A percentile compares a stretch with the other conserved stretches of the same genome.
These are phyloP conservation scores for Chloroceryle amazona DNA, from an alignment of 2,797 vertebrate species.

Conservation along the genomic window DNA sequence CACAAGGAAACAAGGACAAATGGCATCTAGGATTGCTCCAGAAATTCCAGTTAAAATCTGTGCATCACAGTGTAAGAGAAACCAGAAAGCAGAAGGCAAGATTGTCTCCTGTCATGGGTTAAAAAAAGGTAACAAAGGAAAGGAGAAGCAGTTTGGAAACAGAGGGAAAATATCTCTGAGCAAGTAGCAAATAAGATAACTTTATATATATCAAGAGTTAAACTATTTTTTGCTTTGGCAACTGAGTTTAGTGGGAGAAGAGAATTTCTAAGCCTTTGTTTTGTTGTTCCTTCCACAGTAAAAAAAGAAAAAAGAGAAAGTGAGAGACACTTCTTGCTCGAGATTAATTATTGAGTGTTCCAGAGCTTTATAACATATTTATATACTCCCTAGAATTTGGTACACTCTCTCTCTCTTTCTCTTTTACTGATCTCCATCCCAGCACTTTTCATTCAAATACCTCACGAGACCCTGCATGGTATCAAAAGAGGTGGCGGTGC, in stretches of 20 bases:
- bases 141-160: neutral
- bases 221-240: neutral
- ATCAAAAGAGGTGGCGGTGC: neutral
- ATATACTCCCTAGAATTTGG: neutral
- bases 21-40: neutral
- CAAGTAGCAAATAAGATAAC: neutral
- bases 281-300: neutral
- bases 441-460: neutral
- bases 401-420: neutral
- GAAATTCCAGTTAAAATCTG: neutral
- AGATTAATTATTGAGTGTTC: slow-evolving; percentile 60
- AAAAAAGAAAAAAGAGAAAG: neutral
- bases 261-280: neutral
- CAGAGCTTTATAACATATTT: slow-evolving; percentile 58
- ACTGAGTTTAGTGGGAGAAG: neutral
- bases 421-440: neutral
- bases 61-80: neutral
- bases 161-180: neutral
- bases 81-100: neutral
- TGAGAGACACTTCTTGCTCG: neutral
- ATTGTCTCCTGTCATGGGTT: neutral
- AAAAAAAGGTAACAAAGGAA: neutral
- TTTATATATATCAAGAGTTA: neutral
- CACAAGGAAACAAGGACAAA: neutral
- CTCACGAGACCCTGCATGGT: neutral